These are phyloP conservation scores for Helicoverpa assulta DNA, from an alignment of 2,888 invertebrate species.

Conservation along the genomic window DNA sequence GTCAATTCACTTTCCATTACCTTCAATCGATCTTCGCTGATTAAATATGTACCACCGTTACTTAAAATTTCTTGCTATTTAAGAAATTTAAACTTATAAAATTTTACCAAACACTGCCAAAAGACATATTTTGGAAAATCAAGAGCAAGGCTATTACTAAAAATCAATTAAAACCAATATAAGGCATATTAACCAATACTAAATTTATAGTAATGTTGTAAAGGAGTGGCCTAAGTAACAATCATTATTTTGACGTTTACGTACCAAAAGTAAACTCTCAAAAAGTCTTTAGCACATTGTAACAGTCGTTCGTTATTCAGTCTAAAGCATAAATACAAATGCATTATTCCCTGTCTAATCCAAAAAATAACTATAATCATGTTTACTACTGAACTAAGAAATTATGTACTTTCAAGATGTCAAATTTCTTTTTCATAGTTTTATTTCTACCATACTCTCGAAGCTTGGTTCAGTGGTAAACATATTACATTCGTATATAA, in stretches of 20 bases:
- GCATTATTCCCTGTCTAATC: constrained; percentile 76
- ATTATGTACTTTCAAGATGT: neutral
- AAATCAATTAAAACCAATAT: constrained; percentile 12
- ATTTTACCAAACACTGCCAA: constrained; percentile 18
- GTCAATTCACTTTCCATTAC: neutral
- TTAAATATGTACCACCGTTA: constrained; percentile 27
- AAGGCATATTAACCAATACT: constrained; percentile 29
- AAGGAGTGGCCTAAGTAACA: constrained; percentile 47
- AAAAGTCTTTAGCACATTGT: constrained; percentile 82
- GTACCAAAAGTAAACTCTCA: constrained; percentile 68
- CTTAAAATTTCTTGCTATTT: constrained; percentile 13
- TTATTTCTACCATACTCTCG: neutral
- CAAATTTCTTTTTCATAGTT: too few relatives aligned
- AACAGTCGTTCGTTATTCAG: constrained; percentile 80
- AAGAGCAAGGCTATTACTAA: constrained; percentile 11
- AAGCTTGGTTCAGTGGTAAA: constrained; percentile 33
- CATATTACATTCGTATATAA: constrained; percentile 29
- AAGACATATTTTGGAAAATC: constrained; percentile 24
- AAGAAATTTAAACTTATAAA: constrained; percentile 8
- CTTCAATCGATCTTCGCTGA: constrained; percentile 3
- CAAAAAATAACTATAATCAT: constrained; percentile 45
- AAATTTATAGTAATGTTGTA: constrained; percentile 25
- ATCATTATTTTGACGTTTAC: constrained; percentile 33
- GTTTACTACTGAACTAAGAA: constrained; percentile 43
- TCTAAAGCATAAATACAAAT: constrained; percentile 80